phyloP scores from a whole-genome alignment of 1,140 invertebrate genomes.

The Halyomorpha halys region DNA sequence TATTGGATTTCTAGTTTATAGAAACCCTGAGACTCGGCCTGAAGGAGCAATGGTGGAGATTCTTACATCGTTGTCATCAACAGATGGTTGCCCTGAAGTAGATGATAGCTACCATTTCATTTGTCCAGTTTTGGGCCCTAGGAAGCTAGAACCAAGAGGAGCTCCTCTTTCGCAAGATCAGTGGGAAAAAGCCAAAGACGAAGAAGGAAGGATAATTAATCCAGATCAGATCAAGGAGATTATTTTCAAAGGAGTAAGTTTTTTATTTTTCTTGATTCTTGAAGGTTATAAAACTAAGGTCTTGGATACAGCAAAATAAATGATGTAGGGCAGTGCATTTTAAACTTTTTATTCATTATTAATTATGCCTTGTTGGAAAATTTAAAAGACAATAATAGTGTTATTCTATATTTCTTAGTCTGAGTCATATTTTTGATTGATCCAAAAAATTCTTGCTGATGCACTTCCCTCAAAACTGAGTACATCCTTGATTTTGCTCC shows the following conservation, averaged over 20 bases:
- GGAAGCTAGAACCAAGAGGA: conserved; percentile 43
- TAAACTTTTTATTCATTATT: no score
- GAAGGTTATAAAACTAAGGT: no score
- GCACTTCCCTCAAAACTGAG: no score
- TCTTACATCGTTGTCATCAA: conserved; percentile 40
- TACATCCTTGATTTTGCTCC: no score
- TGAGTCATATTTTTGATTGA: no score
- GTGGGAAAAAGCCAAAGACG: conserved; percentile 66
- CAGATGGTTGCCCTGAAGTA: conserved; percentile 40
- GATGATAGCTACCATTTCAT: conserved; percentile 60
- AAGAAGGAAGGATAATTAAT: conserved; percentile 62
- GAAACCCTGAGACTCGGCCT: conserved; percentile 38
- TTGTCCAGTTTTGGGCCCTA: conserved; percentile 42
- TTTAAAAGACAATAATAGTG: no score
- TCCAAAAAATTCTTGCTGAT: no score
- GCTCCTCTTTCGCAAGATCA: conserved; percentile 61
- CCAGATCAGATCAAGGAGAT: conserved; percentile 57
- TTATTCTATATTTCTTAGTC: no score
- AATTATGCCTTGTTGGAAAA: no score
- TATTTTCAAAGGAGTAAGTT: conserved; percentile 79
- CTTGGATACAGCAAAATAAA: no score
- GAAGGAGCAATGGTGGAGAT: conserved; percentile 34
- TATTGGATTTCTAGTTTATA: conserved; percentile 38
- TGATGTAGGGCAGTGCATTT: no score
- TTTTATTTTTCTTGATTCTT: conserved; percentile 18